Percentiles rank a stretch among this genome's conserved stretches.
phyloP scores from a whole-genome alignment of 2,888 invertebrate genomes.

The Platycheirus albimanus region DNA sequence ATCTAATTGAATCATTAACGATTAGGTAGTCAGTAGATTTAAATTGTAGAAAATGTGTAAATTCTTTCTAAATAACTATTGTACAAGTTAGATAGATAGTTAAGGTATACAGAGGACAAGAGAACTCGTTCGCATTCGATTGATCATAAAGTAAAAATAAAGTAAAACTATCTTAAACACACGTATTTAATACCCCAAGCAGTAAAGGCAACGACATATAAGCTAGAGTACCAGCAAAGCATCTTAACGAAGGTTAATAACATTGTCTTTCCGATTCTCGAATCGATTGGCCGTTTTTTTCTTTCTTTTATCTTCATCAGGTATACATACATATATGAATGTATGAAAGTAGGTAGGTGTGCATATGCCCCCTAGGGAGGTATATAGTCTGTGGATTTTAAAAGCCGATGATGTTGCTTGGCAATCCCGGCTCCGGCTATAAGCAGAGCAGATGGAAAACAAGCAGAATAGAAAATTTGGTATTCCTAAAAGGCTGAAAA shows the following conservation, averaged over 20 bases:
- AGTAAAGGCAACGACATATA: conserved; percentile 61
- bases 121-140: conserved; percentile 60
- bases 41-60: conserved; percentile 63
- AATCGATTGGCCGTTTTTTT: conserved; percentile 67
- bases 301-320: conserved; percentile 44
- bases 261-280: conserved; percentile 70
- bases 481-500: conserved; percentile 70
- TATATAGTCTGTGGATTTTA: conserved; percentile 47
- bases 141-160: conserved; percentile 30
- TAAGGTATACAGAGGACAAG: too few species aligned
- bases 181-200: conserved; percentile 53
- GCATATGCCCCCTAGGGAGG: conserved; percentile 21
- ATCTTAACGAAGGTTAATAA: conserved; percentile 72
- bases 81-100: background rate
- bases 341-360: conserved; percentile 5
- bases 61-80: conserved; percentile 47
- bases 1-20: conserved; percentile 72
- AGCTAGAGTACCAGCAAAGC: conserved; percentile 72
- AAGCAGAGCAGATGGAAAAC: conserved; percentile 46
- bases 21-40: conserved; percentile 54
- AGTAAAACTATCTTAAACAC: conserved; percentile 37
- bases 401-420: conserved; percentile 61
- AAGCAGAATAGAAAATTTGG: conserved; percentile 70
- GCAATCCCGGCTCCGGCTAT: conserved; percentile 12
- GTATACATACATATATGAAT: conserved; percentile 8